phyloP scores from a whole-genome alignment of 2,797 vertebrate genomes.

The Esox lucius region DNA sequence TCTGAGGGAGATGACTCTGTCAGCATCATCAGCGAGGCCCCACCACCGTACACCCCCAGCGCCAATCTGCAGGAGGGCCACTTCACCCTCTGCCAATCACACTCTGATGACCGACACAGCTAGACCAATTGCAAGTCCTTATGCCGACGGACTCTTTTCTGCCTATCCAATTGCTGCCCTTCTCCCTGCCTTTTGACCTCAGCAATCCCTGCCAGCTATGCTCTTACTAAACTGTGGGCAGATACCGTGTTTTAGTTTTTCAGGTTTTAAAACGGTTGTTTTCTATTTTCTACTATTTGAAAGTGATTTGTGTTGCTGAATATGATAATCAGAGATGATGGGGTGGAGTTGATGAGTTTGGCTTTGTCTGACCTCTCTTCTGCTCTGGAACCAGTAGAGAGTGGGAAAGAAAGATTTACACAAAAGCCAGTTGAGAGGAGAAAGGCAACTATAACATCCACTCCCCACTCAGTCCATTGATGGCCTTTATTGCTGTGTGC shows the following conservation, averaged over 20 bases:
- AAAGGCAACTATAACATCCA: not conserved
- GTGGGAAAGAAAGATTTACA: not conserved
- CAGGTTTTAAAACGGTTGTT: constrained; percentile 41
- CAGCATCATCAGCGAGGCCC: constrained; percentile 71
- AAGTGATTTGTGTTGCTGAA: constrained; percentile 40
- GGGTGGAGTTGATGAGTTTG: constrained; percentile 48
- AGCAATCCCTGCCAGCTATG: constrained; percentile 64
- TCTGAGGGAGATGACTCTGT: constrained; percentile 63
- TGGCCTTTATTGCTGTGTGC: constrained; percentile 11
- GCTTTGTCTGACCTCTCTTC: constrained; percentile 46
- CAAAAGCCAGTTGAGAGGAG: constrained; percentile 33
- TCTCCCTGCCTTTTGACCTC: constrained; percentile 55
- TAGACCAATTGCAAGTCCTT: constrained; percentile 52
- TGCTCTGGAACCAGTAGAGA: not conserved
- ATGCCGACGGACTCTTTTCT: constrained; percentile 40
- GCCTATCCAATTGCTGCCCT: constrained; percentile 67
- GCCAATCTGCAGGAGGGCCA: constrained; percentile 45
- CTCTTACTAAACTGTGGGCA: constrained; percentile 46
- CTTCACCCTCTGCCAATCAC: constrained; percentile 46
- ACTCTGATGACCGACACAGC: constrained; percentile 55
- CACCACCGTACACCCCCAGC: constrained; percentile 79
- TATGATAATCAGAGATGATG: constrained; percentile 43
- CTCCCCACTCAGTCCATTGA: constrained; percentile 6
- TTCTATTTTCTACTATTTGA: constrained; percentile 51
- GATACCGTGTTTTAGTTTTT: constrained; percentile 43